Percentiles rank a stretch among this genome's conserved stretches.
Conservation (phyloP, 2,888 invertebrate genomes). For the Digitonthophagus gazella region DNA sequence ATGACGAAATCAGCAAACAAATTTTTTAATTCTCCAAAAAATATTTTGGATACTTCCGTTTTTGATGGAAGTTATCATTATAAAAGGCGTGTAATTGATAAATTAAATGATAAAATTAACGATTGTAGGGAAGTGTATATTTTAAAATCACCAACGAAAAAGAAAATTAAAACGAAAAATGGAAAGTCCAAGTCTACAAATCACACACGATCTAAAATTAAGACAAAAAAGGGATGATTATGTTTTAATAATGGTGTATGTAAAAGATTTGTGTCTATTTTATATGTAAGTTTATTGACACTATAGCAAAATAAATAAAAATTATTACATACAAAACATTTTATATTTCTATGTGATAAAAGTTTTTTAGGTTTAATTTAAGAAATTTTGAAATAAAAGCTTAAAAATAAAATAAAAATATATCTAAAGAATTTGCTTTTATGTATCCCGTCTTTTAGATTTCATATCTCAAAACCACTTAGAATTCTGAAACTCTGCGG, state of each 20-base stretch:
- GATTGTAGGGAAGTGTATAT: not conserved
- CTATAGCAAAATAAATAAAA: not conserved
- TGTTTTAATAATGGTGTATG: too few relatives aligned
- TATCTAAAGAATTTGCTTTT: too few relatives aligned
- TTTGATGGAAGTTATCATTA: conserved; percentile 4
- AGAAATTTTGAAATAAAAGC: too few relatives aligned
- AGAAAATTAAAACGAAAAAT: not conserved
- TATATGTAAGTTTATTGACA: not conserved
- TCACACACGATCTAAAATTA: not conserved
- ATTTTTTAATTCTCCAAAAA: conserved; percentile 1
- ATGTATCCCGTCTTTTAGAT: too few relatives aligned
- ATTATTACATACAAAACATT: too few relatives aligned
- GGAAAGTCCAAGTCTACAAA: not conserved
- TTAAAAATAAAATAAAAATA: too few relatives aligned
- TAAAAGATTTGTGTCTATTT: too few relatives aligned
- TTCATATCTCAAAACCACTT: too few relatives aligned
- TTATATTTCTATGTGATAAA: too few relatives aligned
- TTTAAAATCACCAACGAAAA: not conserved
- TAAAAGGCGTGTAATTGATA: not conserved
- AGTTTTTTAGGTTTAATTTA: too few relatives aligned
- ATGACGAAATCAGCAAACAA: conserved; percentile 4
- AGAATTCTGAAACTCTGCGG: not conserved
- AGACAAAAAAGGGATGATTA: not conserved
- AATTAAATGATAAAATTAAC: not conserved
- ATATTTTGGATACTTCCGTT: conserved; percentile 23